Percentiles rank a stretch among this genome's conserved stretches.
Conservation (phyloP, 1,140 invertebrate species). For the Drosophila equinoxialis region DNA sequence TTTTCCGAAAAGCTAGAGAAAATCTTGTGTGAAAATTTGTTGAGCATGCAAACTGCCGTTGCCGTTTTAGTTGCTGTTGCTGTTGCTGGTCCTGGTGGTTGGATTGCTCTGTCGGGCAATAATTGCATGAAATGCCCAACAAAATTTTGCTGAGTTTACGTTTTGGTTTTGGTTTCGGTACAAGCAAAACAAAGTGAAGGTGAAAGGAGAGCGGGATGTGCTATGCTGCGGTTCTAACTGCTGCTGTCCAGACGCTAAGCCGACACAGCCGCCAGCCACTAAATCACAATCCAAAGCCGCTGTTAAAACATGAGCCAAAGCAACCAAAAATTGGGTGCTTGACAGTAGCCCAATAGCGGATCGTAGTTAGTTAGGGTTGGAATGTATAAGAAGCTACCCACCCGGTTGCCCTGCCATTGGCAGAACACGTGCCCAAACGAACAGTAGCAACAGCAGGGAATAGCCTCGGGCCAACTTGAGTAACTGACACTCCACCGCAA, state of each 20-base stretch:
- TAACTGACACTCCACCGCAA: conserved; percentile 54
- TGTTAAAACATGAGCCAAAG: conserved; percentile 73
- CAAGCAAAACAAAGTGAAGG: conserved; percentile 5
- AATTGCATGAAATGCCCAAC: conserved; percentile 76
- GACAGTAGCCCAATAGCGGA: not conserved
- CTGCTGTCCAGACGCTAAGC: conserved; percentile 70
- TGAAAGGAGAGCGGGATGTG: conserved; percentile 29
- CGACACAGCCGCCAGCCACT: conserved; percentile 62
- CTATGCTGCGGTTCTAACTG: conserved; percentile 30
- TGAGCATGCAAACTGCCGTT: conserved; percentile 70
- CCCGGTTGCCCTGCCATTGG: not conserved
- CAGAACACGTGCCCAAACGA: conserved; percentile 5
- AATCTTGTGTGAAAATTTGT: conserved; percentile 80
- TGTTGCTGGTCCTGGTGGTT: conserved; percentile 27
- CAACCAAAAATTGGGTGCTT: conserved; percentile 52
- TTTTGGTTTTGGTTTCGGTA: not conserved
- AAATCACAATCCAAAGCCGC: conserved; percentile 80
- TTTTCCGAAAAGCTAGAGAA: conserved; percentile 48
- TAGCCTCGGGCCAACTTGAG: conserved; percentile 15
- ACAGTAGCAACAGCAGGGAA: conserved; percentile 5
- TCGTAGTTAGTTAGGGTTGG: conserved; percentile 23
- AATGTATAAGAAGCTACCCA: not conserved
- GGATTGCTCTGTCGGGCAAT: conserved; percentile 54
- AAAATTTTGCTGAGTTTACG: conserved; percentile 66
- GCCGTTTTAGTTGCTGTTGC: conserved; percentile 7